Conservation (phyloP, 2,888 invertebrate species). For the Mechanitis messenoides region DNA sequence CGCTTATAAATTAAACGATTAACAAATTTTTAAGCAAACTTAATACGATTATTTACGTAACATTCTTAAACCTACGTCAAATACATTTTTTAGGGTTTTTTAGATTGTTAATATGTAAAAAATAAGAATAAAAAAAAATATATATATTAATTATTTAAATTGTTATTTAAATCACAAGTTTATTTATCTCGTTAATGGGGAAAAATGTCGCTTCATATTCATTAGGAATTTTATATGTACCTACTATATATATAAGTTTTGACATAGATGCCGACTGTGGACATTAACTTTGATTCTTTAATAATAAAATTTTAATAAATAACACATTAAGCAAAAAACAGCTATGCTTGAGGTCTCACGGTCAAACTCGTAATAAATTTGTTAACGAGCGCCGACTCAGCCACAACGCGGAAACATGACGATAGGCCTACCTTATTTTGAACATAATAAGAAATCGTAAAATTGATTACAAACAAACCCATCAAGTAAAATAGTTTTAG, state of each 20-base stretch:
- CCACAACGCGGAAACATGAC: conserved; percentile 53
- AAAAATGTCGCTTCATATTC: conserved; percentile 51
- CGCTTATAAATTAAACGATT: conserved; percentile 2
- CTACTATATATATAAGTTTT: conserved; percentile 48
- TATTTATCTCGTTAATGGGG: conserved; percentile 49
- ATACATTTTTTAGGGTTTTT: background rate
- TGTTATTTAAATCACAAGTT: conserved; percentile 40
- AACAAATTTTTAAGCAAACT: background rate
- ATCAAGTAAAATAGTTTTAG: background rate
- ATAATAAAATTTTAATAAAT: conserved; percentile 71
- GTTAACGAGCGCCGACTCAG: conserved; percentile 49
- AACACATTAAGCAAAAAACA: conserved; percentile 71
- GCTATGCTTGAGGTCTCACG: conserved; percentile 70
- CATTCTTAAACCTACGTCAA: background rate
- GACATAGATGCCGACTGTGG: conserved; percentile 52
- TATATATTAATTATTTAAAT: conserved; percentile 35
- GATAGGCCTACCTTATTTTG: conserved; percentile 40
- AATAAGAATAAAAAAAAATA: background rate
- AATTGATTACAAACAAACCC: conserved; percentile 12
- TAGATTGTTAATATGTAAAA: background rate
- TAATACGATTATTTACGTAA: background rate
- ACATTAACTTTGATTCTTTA: conserved; percentile 61
- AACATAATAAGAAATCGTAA: conserved; percentile 20
- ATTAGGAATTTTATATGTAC: conserved; percentile 48
- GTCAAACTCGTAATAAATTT: conserved; percentile 71